Conservation (phyloP, 2,888 invertebrate species). For the Stenchaetothrips biformis region DNA sequence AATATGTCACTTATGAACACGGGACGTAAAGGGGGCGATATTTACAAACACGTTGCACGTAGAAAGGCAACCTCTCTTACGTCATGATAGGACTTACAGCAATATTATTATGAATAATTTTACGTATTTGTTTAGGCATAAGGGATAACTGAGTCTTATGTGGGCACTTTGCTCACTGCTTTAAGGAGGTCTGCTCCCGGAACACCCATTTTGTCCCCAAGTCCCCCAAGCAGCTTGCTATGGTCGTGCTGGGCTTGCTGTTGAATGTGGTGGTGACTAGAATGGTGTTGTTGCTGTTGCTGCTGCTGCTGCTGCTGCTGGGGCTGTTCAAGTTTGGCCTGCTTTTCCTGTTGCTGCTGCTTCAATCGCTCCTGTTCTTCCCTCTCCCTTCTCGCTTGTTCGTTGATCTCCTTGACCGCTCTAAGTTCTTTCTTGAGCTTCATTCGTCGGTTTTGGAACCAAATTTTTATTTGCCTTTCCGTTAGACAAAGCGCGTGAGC, state of each 20-base stretch:
- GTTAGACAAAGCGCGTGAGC: constrained; percentile 93
- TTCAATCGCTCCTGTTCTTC: constrained; percentile 90
- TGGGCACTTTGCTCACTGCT: constrained; percentile 65
- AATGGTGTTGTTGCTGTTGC: constrained; percentile 39
- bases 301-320: constrained; percentile 37
- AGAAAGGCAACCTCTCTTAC: constrained; percentile 30
- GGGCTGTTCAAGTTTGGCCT: constrained; percentile 62
- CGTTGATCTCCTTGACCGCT: constrained; percentile 82
- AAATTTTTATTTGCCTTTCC: constrained; percentile 94
- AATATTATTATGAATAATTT: constrained; percentile 5
- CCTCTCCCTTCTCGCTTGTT: constrained; percentile 82
- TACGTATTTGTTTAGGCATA: constrained; percentile 24
- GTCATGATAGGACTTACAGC: constrained; percentile 24
- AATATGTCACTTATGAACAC: neutral
- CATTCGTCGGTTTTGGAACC: constrained; percentile 75
- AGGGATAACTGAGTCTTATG: constrained; percentile 49
- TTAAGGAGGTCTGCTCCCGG: constrained; percentile 68
- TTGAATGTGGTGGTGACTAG: constrained; percentile 37
- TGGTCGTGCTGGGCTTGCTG: constrained; percentile 45
- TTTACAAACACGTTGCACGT: neutral
- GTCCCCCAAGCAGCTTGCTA: constrained; percentile 48
- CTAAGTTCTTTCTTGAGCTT: constrained; percentile 41
- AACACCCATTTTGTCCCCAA: constrained; percentile 56
- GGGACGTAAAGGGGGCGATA: neutral
- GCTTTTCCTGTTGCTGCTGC: constrained; percentile 74